A percentile compares a stretch with the other conserved stretches of the same genome.
Conservation (phyloP, 2,888 invertebrate genomes). For the Drosophila antonietae region DNA sequence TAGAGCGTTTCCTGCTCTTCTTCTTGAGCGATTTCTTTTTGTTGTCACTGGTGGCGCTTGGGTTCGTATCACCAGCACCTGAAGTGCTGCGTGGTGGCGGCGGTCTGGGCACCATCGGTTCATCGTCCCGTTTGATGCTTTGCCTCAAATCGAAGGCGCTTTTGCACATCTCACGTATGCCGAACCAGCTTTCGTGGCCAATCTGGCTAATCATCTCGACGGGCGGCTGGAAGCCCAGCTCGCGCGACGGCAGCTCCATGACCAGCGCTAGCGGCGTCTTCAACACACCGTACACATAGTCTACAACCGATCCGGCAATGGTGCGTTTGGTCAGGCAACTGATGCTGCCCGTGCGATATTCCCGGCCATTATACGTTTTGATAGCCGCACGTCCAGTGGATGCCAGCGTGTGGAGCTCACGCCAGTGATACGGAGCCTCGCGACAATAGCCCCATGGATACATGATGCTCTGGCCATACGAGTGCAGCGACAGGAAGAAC, state of each 20-base stretch:
- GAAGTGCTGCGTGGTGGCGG: background rate
- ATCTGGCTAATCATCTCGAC: conserved; percentile 79
- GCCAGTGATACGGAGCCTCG: conserved; percentile 74
- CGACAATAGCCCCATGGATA: conserved; percentile 84
- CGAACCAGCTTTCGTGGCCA: conserved; percentile 83
- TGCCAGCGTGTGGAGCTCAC: conserved; percentile 80
- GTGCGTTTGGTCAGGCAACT: conserved; percentile 78
- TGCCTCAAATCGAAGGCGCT: conserved; percentile 70
- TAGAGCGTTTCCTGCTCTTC: conserved; percentile 47
- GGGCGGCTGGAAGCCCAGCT: conserved; percentile 83
- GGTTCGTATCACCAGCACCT: conserved; percentile 1
- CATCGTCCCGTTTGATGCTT: conserved; percentile 54
- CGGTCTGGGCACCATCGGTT: conserved; percentile 43
- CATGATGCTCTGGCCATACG: conserved; percentile 84
- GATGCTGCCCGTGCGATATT: conserved; percentile 83
- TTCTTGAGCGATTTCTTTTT: conserved; percentile 33
- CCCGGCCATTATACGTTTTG: conserved; percentile 79
- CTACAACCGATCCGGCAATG: conserved; percentile 83
- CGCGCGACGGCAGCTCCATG: conserved; percentile 83
- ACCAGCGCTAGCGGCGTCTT: conserved; percentile 82
- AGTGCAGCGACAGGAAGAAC: conserved; percentile 83
- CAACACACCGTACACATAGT: conserved; percentile 83
- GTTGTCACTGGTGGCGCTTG: background rate
- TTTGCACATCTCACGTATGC: conserved; percentile 84
- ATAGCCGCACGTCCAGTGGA: conserved; percentile 81